A percentile compares a stretch with the other conserved stretches of the same genome.
Conservation (phyloP, 1,140 invertebrate species). For the Bombus confusus region DNA sequence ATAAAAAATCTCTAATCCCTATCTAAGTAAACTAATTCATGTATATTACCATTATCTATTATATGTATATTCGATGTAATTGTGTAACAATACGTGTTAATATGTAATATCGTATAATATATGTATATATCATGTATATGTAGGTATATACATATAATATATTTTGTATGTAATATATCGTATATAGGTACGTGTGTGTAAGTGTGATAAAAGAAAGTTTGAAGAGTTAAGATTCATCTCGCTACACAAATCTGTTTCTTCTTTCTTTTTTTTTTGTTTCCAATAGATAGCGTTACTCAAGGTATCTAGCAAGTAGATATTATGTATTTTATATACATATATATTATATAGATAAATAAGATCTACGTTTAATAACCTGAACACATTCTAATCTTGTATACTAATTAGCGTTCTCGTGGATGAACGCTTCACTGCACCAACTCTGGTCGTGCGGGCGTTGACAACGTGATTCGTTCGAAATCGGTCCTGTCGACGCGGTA, state of each 20-base stretch:
- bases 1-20: slow-evolving; percentile 62
- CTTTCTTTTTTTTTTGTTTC: slow-evolving; percentile 21
- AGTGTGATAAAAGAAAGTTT: slow-evolving; percentile 9
- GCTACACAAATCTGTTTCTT: slow-evolving; percentile 58
- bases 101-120: not conserved
- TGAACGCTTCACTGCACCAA: slow-evolving; percentile 24
- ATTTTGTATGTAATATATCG: not conserved
- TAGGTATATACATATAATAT: not conserved
- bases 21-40: slow-evolving; percentile 64
- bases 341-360: slow-evolving; percentile 17
- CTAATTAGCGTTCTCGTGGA: slow-evolving; percentile 59
- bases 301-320: slow-evolving; percentile 63
- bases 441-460: slow-evolving; percentile 21
- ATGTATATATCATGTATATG: not conserved
- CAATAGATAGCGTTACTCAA: slow-evolving; percentile 63
- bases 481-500: slow-evolving; percentile 32
- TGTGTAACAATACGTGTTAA: slow-evolving; percentile 27
- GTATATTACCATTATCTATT: slow-evolving; percentile 51
- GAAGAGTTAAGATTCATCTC: not conserved
- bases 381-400: slow-evolving; percentile 56
- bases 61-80: slow-evolving; percentile 20
- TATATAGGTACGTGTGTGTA: slow-evolving; percentile 11
- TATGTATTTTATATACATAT: slow-evolving; percentile 12
- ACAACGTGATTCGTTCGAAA: slow-evolving; percentile 24
- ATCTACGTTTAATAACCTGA: slow-evolving; percentile 51